These are phyloP conservation scores for Pollicipes pollicipes DNA, from an alignment of 1,140 invertebrate genomes.

Conservation along the genomic window DNA sequence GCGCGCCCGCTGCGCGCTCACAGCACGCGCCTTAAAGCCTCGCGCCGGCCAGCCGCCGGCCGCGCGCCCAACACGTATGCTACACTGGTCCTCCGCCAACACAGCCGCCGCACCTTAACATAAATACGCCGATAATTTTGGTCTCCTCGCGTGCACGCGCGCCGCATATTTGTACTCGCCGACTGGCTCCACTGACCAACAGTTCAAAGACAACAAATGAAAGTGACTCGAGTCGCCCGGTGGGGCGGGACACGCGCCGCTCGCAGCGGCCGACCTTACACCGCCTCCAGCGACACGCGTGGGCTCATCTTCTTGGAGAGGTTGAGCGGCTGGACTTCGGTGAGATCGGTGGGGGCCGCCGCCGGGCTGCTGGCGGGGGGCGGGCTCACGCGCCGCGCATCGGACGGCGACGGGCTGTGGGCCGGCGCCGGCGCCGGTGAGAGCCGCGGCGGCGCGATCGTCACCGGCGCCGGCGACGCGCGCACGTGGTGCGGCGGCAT, in stretches of 20 bases:
- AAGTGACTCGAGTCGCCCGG: constrained; percentile 17
- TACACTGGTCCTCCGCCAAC: neutral
- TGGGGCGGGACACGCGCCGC: constrained; percentile 14
- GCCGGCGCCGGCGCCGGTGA: constrained; percentile 9
- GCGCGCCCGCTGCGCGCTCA: neutral
- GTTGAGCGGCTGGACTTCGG: constrained; percentile 64
- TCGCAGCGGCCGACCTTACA: constrained; percentile 13
- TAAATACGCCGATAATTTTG: neutral
- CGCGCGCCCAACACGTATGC: no score
- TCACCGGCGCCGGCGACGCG: neutral
- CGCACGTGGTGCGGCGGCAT: neutral
- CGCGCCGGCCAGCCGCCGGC: no score
- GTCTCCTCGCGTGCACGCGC: constrained; percentile 12
- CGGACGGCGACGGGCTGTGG: constrained; percentile 10
- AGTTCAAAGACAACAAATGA: constrained; percentile 10
- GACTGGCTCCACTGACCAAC: neutral
- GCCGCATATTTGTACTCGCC: constrained; percentile 6
- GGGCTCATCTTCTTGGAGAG: constrained; percentile 73
- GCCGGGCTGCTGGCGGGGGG: constrained; percentile 24
- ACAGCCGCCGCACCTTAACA: neutral
- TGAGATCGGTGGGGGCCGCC: constrained; percentile 60
- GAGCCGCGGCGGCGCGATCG: neutral
- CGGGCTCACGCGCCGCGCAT: constrained; percentile 13
- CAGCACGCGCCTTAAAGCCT: neutral
- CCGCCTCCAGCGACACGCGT: constrained; percentile 41